Evolutionary conservation across 1,140 invertebrate genomes (phyloP), one percentile per base, ranked within the genome.

Genomic region (Euschistus heros): DNA sequence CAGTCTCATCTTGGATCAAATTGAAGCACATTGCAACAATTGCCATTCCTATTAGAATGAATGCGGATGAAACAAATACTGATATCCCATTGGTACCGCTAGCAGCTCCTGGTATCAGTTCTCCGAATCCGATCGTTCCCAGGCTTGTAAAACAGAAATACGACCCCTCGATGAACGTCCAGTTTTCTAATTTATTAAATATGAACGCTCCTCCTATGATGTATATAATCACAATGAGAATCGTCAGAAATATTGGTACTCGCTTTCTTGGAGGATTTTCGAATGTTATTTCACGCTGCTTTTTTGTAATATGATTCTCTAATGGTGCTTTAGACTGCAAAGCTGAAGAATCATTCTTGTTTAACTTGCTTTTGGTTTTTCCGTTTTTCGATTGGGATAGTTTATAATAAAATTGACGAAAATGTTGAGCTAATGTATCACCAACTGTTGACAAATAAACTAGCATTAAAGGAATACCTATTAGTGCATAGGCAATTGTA

Each of bases 21-120:
- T 92, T 94, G 77, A 96, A 97, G 75, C 93, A 95, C 90, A 97
- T 97, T 18, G 94, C 94, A 66, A 97, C 87, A 62, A 98, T 81
- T 6, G 94, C 91, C 83, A 98, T 91, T 18, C 95, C 95, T 50
- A 96, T 84, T 27, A 97, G 79, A 55, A 98, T 89, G 75, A 97
- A 98, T 26, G 92, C 79, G 20, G 90, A 87, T 66, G 86, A 87
- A 22, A 84, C 84, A 64, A 91, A 86, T 3, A 92, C 77, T 27
- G 90, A 89, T 10, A 90, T 79, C 70, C 91, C 87, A 70, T 84
- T 87, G 47, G 60, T 69, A 6, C 64, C 63, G 17, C 68, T 65
- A 13, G 65, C n/a, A 3, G 64, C 37, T 65, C 84, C 76, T 59
- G 91, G 83, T 69, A 86, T 78, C 68, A 94, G 78, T 71, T 94